phyloP scores from a whole-genome alignment of 2,113 vertebrate species.

The Dasyprocta punctata region DNA sequence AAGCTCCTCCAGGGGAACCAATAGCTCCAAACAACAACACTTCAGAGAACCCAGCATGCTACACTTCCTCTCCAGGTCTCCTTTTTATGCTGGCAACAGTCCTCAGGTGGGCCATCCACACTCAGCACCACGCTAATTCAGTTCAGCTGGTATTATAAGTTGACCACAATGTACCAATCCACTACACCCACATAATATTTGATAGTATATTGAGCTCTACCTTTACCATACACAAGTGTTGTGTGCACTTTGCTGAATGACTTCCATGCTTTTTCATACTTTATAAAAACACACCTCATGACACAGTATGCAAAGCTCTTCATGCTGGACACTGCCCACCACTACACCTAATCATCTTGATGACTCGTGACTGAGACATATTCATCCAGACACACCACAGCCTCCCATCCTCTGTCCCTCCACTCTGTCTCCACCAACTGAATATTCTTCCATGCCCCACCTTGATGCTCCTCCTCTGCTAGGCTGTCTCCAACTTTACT shows the following conservation, averaged over 20 bases:
- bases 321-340: fast-evolving
- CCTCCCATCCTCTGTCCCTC: not conserved
- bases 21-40: no score
- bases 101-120: no score
- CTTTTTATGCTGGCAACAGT: no score
- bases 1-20: no score
- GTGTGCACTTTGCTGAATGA: not conserved
- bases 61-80: no score
- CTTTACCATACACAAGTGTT: not conserved
- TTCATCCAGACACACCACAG: no score
- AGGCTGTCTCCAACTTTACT: not conserved
- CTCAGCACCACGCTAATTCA: no score
- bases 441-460: no score
- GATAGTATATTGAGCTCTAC: not conserved
- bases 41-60: no score
- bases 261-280: not conserved
- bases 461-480: not conserved
- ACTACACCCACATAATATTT: no score
- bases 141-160: no score
- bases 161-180: no score
- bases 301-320: not conserved
- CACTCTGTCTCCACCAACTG: not conserved
- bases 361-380: fast-evolving
- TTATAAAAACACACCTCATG: not conserved
- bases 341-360: not conserved